Evolutionary conservation across 2,113 vertebrate species (phyloP), one percentile per base, ranked within the genome.

Genomic region (Brachionichthys hirsutus): DNA sequence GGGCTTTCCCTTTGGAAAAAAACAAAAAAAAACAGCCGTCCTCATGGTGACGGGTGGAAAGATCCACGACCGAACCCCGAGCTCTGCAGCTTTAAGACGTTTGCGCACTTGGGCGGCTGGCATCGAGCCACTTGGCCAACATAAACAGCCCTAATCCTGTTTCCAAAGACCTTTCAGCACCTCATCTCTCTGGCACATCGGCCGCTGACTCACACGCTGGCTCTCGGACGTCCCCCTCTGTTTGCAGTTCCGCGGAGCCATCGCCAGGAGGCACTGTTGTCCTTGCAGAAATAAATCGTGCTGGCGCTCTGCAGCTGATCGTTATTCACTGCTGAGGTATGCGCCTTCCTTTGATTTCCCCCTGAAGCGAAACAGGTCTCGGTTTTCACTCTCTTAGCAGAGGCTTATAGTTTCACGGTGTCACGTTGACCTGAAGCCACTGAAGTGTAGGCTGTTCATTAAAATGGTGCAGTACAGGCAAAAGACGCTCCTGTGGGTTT

Each of bases 131-230:
- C 86, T 87, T 87, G 87, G 87, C 84, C 87, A 89, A 89, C 79
- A 82, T 85, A 87, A 90, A 87, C 85, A 89, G 76, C 67, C 77
- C 78, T 89, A 90, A 89, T 89, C 89, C 87, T 89, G 89, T 91
- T 90, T 89, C 89, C 90, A 90, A 90, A 67, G 85, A 84, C 85
- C 86, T 90, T 89, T 92, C 90, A 88, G 71, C 89, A 88, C 90
- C 90, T 89, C 90, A 75, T 85, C 85, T 86, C 83, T 69, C 76
- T 81, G 77, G 85, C 88, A 86, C 79, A 81, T 75, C 44, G 54
- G 69, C 75, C 83, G 73, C 70, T 68, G 82, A 83, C 83, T 86
- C 85, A 24, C 84, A 76, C 80, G 9, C 15, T 57, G 67, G 58
- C 53, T 19, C 43, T 30, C 65, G 67, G 43, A 73, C 74, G 67